phyloP scores from a whole-genome alignment of 2,113 vertebrate genomes.

The Pachycephala philippinensis region DNA sequence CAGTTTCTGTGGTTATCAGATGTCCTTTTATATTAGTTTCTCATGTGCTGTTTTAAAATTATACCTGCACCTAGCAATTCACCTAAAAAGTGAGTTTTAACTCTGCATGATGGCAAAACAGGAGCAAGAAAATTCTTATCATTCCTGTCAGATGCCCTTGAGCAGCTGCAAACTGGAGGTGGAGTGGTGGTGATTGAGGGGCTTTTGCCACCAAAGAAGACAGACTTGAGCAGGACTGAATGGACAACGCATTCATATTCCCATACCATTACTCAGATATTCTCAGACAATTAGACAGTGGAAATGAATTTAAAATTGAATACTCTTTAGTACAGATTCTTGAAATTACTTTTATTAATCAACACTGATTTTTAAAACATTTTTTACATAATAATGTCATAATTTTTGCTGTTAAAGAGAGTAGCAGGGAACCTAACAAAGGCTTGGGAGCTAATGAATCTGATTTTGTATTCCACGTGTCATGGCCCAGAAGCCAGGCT shows the following conservation, averaged over 20 bases:
- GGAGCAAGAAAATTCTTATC: neutral
- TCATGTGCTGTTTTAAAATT: neutral
- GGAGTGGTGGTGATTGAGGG: neutral
- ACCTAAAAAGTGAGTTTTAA: neutral
- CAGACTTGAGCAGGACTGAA: neutral
- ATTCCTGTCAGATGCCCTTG: neutral
- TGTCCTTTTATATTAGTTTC: neutral
- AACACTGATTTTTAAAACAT: slow-evolving; percentile 34
- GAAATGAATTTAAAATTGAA: slow-evolving; percentile 63
- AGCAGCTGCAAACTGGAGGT: neutral
- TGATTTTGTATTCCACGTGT: neutral
- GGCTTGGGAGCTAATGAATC: neutral
- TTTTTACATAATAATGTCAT: slow-evolving; percentile 20
- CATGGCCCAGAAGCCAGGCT: neutral
- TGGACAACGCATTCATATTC: neutral
- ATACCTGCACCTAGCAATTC: neutral
- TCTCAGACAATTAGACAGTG: slow-evolving; percentile 54
- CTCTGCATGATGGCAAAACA: neutral
- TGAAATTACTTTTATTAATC: slow-evolving; percentile 67
- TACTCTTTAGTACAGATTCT: neutral
- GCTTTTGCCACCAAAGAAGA: neutral
- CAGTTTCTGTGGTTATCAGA: neutral
- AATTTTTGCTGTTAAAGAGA: slow-evolving; percentile 20
- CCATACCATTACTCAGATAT: neutral
- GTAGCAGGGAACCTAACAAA: neutral